Conservation (phyloP, 2,797 vertebrate genomes). For the Menidia menidia region DNA sequence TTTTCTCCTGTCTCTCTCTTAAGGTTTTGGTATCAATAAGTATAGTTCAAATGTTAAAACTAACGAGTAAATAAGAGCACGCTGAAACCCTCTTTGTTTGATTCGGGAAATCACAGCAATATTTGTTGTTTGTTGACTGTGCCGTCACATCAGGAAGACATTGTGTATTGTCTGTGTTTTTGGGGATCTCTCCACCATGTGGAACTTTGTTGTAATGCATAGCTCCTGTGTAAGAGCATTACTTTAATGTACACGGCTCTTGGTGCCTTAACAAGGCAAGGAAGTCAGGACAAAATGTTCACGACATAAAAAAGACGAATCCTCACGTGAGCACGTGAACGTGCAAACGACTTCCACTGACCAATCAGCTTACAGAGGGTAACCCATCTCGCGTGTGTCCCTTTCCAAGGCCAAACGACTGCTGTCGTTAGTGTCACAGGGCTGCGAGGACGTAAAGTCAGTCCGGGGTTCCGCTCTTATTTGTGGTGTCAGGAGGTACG, state of each 20-base stretch:
- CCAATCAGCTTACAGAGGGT: conserved; percentile 64
- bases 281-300: conserved; percentile 74
- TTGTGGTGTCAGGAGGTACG: not conserved
- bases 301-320: conserved; percentile 43
- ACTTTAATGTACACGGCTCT: conserved; percentile 10
- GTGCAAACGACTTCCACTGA: conserved; percentile 39
- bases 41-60: too few relatives aligned
- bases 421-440: not conserved
- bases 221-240: not conserved
- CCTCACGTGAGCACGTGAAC: conserved; percentile 69
- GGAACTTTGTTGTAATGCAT: not conserved
- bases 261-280: conserved; percentile 1
- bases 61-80: too few relatives aligned
- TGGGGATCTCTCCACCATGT: not conserved
- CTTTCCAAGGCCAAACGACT: not conserved
- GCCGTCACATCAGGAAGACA: too few relatives aligned
- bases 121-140: too few relatives aligned
- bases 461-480: not conserved
- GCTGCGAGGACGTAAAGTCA: rapidly evolving
- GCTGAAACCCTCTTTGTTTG: too few relatives aligned
- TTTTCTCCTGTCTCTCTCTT: too few relatives aligned
- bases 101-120: too few relatives aligned
- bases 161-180: not conserved
- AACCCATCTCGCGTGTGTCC: not conserved
- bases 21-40: too few relatives aligned